Conservation (phyloP, 2,888 invertebrate species). For the Xanthorhoe designata region DNA sequence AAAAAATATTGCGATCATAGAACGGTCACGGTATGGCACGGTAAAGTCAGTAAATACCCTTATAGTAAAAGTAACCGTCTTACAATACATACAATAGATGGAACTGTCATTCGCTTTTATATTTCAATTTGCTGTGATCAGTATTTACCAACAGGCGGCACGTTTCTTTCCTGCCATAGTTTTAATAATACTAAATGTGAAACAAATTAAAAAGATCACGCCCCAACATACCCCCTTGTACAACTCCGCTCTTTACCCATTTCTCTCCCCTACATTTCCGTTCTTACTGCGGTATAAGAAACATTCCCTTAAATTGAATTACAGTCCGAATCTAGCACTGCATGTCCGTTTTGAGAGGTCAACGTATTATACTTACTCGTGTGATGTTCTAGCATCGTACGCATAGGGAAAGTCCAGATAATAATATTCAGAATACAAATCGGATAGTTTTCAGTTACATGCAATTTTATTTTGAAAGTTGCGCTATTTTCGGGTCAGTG, state of each 20-base stretch:
- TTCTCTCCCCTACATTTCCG: slow-evolving; percentile 59
- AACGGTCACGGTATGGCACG: no score
- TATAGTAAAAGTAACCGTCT: no score
- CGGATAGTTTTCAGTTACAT: neutral
- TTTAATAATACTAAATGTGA: neutral
- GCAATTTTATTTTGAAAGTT: neutral
- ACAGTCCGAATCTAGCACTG: slow-evolving; percentile 49
- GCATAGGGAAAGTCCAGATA: slow-evolving; percentile 16
- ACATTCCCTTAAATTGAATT: slow-evolving; percentile 71
- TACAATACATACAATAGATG: no score
- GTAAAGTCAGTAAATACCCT: no score
- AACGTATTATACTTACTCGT: slow-evolving; percentile 8
- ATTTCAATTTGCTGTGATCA: no score
- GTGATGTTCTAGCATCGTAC: slow-evolving; percentile 16
- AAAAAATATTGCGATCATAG: no score
- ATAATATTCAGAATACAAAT: slow-evolving; percentile 23
- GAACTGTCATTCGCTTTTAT: no score
- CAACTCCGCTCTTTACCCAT: slow-evolving; percentile 58
- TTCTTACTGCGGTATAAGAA: slow-evolving; percentile 67
- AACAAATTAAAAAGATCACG: slow-evolving; percentile 51
- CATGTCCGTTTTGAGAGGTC: slow-evolving; percentile 23
- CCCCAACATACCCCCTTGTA: slow-evolving; percentile 59
- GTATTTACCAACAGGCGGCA: no score
- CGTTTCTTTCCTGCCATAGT: neutral
- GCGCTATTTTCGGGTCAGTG: neutral